Evolutionary conservation across 2,888 invertebrate genomes (phyloP).

Genomic region (Agrotis puta): DNA sequence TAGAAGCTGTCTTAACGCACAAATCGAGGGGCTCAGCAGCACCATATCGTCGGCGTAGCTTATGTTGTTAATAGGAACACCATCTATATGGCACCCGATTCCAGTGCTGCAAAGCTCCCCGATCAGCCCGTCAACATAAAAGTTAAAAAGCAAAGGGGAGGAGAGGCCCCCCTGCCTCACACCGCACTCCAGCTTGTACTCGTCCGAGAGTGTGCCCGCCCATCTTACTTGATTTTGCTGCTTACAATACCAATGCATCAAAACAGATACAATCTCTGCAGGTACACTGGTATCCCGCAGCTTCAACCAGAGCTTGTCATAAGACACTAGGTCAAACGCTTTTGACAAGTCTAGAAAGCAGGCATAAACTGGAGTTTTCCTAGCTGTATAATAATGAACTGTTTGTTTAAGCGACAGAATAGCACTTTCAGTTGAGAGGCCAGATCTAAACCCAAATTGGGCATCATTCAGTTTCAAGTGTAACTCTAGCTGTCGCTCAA

Average conservation of each 20-base stretch:
- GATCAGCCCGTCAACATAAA: no score
- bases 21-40: no score
- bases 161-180: not conserved
- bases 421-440: slow-evolving; percentile 9
- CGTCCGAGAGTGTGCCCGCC: not conserved
- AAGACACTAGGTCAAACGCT: not conserved
- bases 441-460: slow-evolving; percentile 6
- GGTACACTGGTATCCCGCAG: not conserved
- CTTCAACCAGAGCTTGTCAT: not conserved
- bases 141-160: not conserved
- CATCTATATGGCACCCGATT: no score
- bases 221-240: not conserved
- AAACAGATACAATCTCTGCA: not conserved
- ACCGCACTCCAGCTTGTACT: not conserved
- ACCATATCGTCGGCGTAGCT: no score
- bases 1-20: not conserved
- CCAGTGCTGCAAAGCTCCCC: no score
- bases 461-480: not conserved
- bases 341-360: not conserved
- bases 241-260: not conserved
- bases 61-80: no score
- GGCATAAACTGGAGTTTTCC: slow-evolving; percentile 11
- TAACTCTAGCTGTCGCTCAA: not conserved
- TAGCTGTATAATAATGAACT: not conserved
- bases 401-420: slow-evolving; percentile 13